phyloP scores from a whole-genome alignment of 2,888 invertebrate genomes.

The Amphipoea oculea region DNA sequence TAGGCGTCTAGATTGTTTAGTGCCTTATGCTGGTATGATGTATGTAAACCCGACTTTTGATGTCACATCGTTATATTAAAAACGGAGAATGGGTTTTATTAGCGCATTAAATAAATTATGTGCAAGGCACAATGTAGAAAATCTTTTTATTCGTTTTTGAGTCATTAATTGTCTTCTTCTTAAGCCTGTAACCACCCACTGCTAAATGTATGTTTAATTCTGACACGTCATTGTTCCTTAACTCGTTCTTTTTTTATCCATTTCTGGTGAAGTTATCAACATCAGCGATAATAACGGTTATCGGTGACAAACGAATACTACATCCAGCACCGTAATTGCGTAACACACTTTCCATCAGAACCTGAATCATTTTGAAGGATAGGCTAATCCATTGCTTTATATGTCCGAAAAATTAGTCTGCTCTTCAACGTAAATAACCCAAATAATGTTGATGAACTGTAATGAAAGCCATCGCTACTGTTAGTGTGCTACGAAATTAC shows the following conservation, averaged over 20 bases:
- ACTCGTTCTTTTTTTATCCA: not conserved
- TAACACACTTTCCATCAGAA: too few relatives aligned
- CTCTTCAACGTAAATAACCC: too few relatives aligned
- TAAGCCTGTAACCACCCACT: constrained; percentile 26
- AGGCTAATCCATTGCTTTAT: too few relatives aligned
- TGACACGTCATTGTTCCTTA: constrained; percentile 14
- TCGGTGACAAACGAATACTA: not conserved
- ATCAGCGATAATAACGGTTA: not conserved
- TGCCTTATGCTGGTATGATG: constrained; percentile 59
- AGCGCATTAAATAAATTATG: constrained; percentile 38
- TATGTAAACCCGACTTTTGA: constrained; percentile 55
- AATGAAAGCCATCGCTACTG: too few relatives aligned
- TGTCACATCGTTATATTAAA: constrained; percentile 53
- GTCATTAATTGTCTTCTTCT: constrained; percentile 33
- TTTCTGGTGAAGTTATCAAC: not conserved
- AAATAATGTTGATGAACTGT: too few relatives aligned
- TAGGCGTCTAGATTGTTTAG: constrained; percentile 71
- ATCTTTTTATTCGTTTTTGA: constrained; percentile 13
- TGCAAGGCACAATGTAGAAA: constrained; percentile 13
- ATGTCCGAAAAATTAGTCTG: too few relatives aligned
- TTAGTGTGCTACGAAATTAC: too few relatives aligned
- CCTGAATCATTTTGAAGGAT: too few relatives aligned
- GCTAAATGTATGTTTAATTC: constrained; percentile 25
- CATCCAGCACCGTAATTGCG: too few relatives aligned
- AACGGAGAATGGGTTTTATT: constrained; percentile 27